Conservation (phyloP, 2,113 vertebrate genomes). For the Castor canadensis region DNA sequence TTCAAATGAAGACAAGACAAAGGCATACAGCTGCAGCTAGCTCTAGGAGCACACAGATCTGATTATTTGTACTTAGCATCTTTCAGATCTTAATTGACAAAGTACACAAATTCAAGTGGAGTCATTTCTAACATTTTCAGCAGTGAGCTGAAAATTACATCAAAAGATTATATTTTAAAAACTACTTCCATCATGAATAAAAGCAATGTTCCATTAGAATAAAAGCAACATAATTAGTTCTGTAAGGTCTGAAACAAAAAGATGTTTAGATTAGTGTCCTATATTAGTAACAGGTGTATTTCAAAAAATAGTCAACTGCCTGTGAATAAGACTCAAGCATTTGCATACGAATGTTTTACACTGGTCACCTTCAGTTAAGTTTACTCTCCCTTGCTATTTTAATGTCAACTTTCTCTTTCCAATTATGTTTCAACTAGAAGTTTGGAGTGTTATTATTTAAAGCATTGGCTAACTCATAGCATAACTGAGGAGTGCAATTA, state of each 20-base stretch:
- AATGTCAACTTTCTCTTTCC: slow-evolving; percentile 55
- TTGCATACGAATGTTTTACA: slow-evolving; percentile 4
- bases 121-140: background rate
- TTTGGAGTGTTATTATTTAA: slow-evolving; percentile 56
- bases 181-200: background rate
- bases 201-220: background rate
- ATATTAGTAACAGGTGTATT: background rate
- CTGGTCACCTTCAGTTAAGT: slow-evolving; percentile 20
- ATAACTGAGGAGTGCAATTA: slow-evolving; percentile 66
- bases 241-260: slow-evolving; percentile 24
- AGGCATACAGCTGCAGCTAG: background rate
- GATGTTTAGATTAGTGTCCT: background rate
- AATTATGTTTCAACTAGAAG: slow-evolving; percentile 58
- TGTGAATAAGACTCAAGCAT: background rate
- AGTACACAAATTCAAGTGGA: background rate
- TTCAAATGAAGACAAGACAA: background rate
- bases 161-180: slow-evolving; percentile 14
- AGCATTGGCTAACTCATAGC: slow-evolving; percentile 27
- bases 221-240: background rate
- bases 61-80: background rate
- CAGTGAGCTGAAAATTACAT: background rate
- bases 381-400: slow-evolving; percentile 40
- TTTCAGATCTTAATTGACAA: background rate
- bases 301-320: background rate
- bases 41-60: background rate